Evolutionary conservation across 2,888 invertebrate species (phyloP).

Genomic region (Andrena hattorfiana): DNA sequence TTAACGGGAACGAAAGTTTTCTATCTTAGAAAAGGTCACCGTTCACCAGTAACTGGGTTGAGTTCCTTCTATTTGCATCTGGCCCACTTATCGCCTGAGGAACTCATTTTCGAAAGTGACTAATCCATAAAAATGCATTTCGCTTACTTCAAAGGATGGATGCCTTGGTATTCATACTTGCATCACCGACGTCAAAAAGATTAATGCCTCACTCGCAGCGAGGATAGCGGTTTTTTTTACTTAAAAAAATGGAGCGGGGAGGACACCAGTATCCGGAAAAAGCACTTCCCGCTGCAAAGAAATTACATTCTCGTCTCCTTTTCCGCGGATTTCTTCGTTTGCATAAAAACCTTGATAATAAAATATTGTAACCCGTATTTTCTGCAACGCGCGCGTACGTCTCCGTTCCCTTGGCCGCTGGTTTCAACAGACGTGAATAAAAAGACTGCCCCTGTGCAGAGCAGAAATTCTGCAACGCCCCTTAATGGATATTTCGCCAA

Average conservation of each 20-base stretch:
- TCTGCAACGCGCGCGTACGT: neutral
- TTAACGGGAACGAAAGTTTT: neutral
- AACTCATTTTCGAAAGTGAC: slow-evolving; percentile 63
- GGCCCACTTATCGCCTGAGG: slow-evolving; percentile 35
- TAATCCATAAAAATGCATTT: slow-evolving; percentile 66
- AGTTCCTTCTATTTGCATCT: slow-evolving; percentile 18
- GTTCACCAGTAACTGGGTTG: neutral
- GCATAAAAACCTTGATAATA: slow-evolving; percentile 62
- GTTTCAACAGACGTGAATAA: neutral
- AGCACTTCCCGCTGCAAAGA: slow-evolving; percentile 43
- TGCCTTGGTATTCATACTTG: slow-evolving; percentile 58
- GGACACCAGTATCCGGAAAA: slow-evolving; percentile 30
- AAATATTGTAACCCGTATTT: slow-evolving; percentile 53
- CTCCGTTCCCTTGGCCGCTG: neutral
- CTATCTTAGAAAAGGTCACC: neutral
- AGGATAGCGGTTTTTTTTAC: slow-evolving; percentile 32
- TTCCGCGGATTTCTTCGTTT: slow-evolving; percentile 49
- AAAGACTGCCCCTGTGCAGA: neutral
- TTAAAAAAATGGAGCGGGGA: neutral
- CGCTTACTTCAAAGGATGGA: slow-evolving; percentile 53
- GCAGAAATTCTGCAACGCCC: slow-evolving; percentile 15
- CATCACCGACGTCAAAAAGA: slow-evolving; percentile 63
- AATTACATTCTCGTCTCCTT: slow-evolving; percentile 48
- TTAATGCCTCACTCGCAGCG: slow-evolving; percentile 57
- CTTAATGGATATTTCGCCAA: slow-evolving; percentile 39